Evolutionary conservation across 1,140 invertebrate genomes (phyloP).

Genomic region (Vanessa tameamea): DNA sequence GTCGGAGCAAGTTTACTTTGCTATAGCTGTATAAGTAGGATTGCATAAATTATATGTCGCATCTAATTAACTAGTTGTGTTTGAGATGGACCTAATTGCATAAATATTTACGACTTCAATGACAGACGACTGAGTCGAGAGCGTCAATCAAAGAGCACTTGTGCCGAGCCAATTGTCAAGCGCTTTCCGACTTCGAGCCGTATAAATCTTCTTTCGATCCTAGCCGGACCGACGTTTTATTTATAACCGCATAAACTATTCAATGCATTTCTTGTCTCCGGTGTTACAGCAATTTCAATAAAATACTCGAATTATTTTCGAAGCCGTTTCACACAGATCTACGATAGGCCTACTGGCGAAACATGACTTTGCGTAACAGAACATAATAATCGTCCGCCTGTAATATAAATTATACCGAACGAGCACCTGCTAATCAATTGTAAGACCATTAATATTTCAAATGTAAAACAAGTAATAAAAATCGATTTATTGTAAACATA

Average conservation of each 20-base stretch:
- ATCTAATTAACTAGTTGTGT: constrained; percentile 25
- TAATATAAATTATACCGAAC: constrained; percentile 8
- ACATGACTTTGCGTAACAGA: constrained; percentile 10
- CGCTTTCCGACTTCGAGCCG: constrained; percentile 7
- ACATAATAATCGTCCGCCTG: constrained; percentile 9
- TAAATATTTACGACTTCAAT: constrained; percentile 25
- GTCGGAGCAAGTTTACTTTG: constrained; percentile 5
- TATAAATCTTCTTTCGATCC: constrained; percentile 26
- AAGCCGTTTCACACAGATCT: background rate
- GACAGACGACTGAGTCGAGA: constrained; percentile 18
- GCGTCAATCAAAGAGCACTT: constrained; percentile 19
- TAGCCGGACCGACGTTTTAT: constrained; percentile 8
- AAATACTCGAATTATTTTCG: background rate
- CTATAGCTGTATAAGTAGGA: background rate
- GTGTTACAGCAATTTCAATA: constrained; percentile 14
- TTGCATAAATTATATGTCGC: constrained; percentile 9
- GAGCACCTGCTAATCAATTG: constrained; percentile 25
- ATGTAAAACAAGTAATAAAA: constrained; percentile 26
- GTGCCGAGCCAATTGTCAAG: constrained; percentile 9
- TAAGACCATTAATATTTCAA: constrained; percentile 24
- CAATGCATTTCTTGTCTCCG: constrained; percentile 12
- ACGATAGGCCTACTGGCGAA: background rate
- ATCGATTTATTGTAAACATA: constrained; percentile 28
- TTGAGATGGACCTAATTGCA: constrained; percentile 19
- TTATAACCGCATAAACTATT: constrained; percentile 18